Conservation (phyloP, 2,888 invertebrate species). For the Ditula angustiorana region DNA sequence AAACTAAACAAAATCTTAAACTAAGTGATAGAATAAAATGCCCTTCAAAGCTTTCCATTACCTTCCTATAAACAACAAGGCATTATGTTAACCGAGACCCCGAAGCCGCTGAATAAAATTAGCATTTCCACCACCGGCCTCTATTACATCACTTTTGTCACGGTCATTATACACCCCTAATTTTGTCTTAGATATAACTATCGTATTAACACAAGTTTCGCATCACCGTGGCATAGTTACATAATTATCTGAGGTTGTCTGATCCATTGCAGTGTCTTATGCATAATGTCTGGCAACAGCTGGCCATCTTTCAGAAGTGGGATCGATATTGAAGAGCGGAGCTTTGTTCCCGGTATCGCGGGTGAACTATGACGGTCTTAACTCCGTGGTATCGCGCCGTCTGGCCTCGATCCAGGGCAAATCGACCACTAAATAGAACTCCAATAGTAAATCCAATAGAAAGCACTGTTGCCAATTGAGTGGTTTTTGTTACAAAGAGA, state of each 20-base stretch:
- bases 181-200: slow-evolving; percentile 20
- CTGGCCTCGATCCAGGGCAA: slow-evolving; percentile 34
- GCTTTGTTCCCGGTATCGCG: background rate
- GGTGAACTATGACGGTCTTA: slow-evolving; percentile 1
- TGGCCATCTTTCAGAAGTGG: slow-evolving; percentile 15
- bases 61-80: slow-evolving; percentile 27
- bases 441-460: slow-evolving; percentile 6
- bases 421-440: slow-evolving; percentile 21
- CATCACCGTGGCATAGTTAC: slow-evolving; percentile 9
- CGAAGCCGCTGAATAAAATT: slow-evolving; percentile 29
- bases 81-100: slow-evolving; percentile 36
- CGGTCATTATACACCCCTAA: slow-evolving; percentile 20
- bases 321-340: slow-evolving; percentile 31
- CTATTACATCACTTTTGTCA: slow-evolving; percentile 31
- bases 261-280: slow-evolving; percentile 5
- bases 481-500: slow-evolving; percentile 14
- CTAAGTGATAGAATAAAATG: background rate
- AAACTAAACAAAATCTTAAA: background rate
- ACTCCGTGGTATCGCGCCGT: slow-evolving; percentile 6
- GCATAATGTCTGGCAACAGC: slow-evolving; percentile 24
- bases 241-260: background rate
- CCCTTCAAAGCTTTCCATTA: slow-evolving; percentile 7
- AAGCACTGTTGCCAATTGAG: slow-evolving; percentile 21
- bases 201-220: slow-evolving; percentile 23
- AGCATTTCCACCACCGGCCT: slow-evolving; percentile 29